These are phyloP conservation scores for Hephaestus fuliginosus DNA, from an alignment of 2,797 vertebrate species.

Conservation along the genomic window DNA sequence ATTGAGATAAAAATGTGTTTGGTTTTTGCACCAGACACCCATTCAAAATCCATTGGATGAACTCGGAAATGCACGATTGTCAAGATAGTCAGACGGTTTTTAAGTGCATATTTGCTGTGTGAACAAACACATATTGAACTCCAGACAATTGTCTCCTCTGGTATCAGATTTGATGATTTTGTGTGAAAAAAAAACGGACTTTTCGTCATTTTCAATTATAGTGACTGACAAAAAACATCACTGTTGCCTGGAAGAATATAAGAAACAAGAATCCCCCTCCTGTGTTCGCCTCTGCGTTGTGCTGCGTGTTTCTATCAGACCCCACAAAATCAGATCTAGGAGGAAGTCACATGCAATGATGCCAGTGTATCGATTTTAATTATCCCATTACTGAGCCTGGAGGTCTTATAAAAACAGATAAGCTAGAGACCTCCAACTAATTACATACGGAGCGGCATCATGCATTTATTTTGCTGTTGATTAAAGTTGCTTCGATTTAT, in stretches of 20 bases:
- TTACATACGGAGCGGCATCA: conserved; percentile 63
- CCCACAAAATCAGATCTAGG: conserved; percentile 56
- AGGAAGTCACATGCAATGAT: conserved; percentile 69
- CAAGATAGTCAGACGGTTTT: conserved; percentile 14
- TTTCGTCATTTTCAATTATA: conserved; percentile 6
- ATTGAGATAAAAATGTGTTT: conserved; percentile 2
- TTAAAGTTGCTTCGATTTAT: conserved; percentile 83
- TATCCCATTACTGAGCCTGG: conserved; percentile 76
- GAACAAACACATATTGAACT: not conserved
- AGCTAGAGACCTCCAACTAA: conserved; percentile 78
- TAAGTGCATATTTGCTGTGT: not conserved
- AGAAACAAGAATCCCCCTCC: conserved; percentile 13
- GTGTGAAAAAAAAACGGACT: not conserved
- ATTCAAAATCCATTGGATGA: conserved; percentile 39
- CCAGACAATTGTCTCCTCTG: not conserved
- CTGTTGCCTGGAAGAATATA: not conserved
- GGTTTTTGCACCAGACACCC: not conserved
- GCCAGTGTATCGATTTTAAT: conserved; percentile 79
- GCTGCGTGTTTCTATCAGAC: conserved; percentile 36
- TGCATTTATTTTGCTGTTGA: conserved; percentile 78
- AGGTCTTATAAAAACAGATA: conserved; percentile 79
- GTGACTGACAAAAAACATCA: conserved; percentile 7
- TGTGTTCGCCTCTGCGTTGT: conserved; percentile 7
- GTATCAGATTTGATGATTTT: not conserved
- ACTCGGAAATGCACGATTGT: conserved; percentile 22